Base-by-base conservation (phyloP, 1,140 invertebrate species). In the Octopus sinensis region DNA sequence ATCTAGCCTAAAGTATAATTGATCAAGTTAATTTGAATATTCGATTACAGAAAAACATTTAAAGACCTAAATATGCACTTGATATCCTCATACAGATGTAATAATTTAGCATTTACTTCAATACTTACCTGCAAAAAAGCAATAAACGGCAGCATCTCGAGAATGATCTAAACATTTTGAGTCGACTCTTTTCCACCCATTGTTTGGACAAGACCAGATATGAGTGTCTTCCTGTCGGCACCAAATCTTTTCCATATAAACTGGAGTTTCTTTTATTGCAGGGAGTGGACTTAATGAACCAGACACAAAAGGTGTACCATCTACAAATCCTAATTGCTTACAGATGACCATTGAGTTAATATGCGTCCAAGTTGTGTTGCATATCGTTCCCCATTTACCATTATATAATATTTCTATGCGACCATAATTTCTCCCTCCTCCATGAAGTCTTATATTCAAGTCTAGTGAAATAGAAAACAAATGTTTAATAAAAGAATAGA, bases 371-470 rank as follows among this genome's bases (percentile, higher is more conserved):
- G 78, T 79, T 76, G 84, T 84, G 71, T 86, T 84, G 81, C 89
- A 90, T 5, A 90, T 80, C 10, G 87, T 88, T 7, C 89, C 88
- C 82, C 85, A 85, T 4, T 82, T 62, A 5, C 86, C 86, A 77
- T 87, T 86, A 76, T 87, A 86, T 30, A 81, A 51, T 0, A 90
- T 81, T 80, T 89, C 86, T 4, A 90, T 86, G 79, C 93, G 91
- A 23, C 95, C 95, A 80, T 84, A 86, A 54, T 83, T 82, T 7
- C 81, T 79, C 23, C 17, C 80, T 0, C 84, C 80, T n/a, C 81
- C 85, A 23, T 79, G 82, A 4, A 88, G 80, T 75, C 84, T 68
- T 10, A 86, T 51, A 23, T 82, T 51, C 53, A 86, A 80, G 10
- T 84, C 85, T 84, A 43, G 7, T 81, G 68, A 53, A 54, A 77